Conservation (phyloP, 2,888 invertebrate species). For the Cheilosia scutellata region DNA sequence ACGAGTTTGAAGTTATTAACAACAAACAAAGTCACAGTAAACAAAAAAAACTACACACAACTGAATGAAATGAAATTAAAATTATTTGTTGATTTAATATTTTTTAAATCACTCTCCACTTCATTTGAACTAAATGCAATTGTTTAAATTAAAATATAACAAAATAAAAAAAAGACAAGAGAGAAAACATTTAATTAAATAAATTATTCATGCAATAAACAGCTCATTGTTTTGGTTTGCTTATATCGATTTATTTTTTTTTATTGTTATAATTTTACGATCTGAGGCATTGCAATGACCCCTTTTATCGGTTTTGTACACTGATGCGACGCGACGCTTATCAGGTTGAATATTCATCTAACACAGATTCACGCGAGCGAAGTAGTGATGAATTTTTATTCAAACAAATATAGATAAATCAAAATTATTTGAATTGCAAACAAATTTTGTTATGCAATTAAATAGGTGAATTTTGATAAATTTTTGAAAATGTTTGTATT, state of each 20-base stretch:
- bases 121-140: slow-evolving; percentile 51
- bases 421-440: slow-evolving; percentile 5
- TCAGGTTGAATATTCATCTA: slow-evolving; percentile 49
- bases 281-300: slow-evolving; percentile 50
- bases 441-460: slow-evolving; percentile 27
- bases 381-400: slow-evolving; percentile 13
- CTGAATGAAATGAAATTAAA: slow-evolving; percentile 25
- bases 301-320: slow-evolving; percentile 8
- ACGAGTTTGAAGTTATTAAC: slow-evolving; percentile 46
- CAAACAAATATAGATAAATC: background rate
- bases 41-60: background rate
- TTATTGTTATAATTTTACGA: slow-evolving; percentile 16
- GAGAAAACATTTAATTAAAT: slow-evolving; percentile 27
- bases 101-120: slow-evolving; percentile 48
- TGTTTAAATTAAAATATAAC: slow-evolving; percentile 45
- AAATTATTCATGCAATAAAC: slow-evolving; percentile 60
- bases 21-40: background rate
- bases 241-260: background rate
- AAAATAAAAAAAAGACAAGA: background rate
- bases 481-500: slow-evolving; percentile 3
- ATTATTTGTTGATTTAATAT: slow-evolving; percentile 36
- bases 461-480: background rate
- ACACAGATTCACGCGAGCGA: slow-evolving; percentile 31
- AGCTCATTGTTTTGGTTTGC: slow-evolving; percentile 35
- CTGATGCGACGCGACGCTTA: slow-evolving; percentile 2